Evolutionary conservation across 2,113 vertebrate species (phyloP), one percentile per base, ranked within the genome.

Genomic region (Cheirogaleus medius): DNA sequence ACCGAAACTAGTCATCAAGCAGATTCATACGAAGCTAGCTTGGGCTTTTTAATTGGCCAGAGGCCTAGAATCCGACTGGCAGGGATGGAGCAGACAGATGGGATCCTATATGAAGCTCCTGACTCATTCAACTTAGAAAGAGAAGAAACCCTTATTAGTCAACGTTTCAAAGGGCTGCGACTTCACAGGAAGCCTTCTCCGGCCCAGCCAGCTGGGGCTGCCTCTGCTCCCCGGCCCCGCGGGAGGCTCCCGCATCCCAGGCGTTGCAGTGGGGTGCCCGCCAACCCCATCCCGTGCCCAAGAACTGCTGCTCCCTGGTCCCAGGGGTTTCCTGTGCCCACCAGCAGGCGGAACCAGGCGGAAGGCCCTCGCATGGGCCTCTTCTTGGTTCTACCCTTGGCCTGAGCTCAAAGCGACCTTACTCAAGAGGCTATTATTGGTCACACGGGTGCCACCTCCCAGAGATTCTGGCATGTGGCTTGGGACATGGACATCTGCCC

Each of bases 101-200:
- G 98, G 97, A 93, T 54, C 98, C 98, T 98, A 77, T 98, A 80
- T 87, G 98, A 96, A 97, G 98, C 97, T 92, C 58, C 98, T 98
- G 98, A 98, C 97, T 98, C 98, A 97, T 5, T 0, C 95, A 49
- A 60, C 92, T 94, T 73, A 39, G 90, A 80, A 88, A 96, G 96
- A 98, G 98, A 96, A 97, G 97, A 93, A 71, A 80, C 80, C 32
- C 91, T 91, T 94, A 56, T 97, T 97, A 98, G 98, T 96, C 96
- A 90, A 76, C 0, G 86, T 87, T 96, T 94, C 84, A 68, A 76
- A 93, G 94, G 97, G 90, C 91, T 91, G 86, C n/a, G 20, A 82
- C 97, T 96, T 95, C 94, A n/a, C 80, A 54, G 85, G 94, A 84
- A 52, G 82, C 66, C 81, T 90, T 69, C 91, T 56, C 32, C 0